Percentiles rank a stretch among this genome's conserved stretches.
phyloP scores from a whole-genome alignment of 2,888 invertebrate species.

The Cosmia pyralina region DNA sequence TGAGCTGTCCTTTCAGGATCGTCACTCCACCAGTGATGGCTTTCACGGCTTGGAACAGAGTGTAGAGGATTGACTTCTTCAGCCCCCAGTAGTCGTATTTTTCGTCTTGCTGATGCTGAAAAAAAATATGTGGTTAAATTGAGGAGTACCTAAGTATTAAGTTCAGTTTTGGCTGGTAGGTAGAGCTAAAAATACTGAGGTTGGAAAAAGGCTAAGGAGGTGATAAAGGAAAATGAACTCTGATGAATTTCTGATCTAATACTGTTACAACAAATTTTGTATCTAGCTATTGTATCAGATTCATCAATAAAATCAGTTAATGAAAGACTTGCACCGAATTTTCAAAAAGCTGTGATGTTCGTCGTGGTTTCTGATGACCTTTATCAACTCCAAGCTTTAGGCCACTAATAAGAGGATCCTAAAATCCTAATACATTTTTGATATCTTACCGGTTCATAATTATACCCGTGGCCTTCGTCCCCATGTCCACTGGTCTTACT shows the following conservation, averaged over 20 bases:
- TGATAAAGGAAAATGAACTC: not conserved
- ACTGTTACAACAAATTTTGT: not conserved
- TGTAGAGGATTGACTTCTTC: constrained; percentile 95
- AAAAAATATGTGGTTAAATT: not conserved
- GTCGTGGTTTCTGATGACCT: not conserved
- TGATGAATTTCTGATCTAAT: not conserved
- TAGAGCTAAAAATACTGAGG: too few relatives aligned
- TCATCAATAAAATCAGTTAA: not conserved
- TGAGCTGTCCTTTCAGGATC: constrained; percentile 96
- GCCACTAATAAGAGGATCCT: not conserved
- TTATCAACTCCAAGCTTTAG: not conserved
- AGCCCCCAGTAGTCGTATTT: constrained; percentile 93
- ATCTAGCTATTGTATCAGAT: not conserved
- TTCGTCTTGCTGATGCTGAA: constrained; percentile 77
- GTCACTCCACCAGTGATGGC: constrained; percentile 96
- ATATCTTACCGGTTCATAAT: constrained; percentile 82
- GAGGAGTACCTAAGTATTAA: too few relatives aligned
- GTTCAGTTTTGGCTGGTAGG: not conserved
- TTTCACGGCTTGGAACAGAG: constrained; percentile 96
- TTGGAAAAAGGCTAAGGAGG: not conserved
- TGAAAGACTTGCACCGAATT: not conserved
- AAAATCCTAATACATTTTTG: not conserved
- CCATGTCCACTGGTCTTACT: constrained; percentile 81
- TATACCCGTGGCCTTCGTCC: constrained; percentile 82
- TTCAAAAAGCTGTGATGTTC: not conserved